A percentile compares a stretch with the other conserved stretches of the same genome.
Evolutionary conservation across 2,113 vertebrate species (phyloP).

Genomic region (Scatophagus argus): DNA sequence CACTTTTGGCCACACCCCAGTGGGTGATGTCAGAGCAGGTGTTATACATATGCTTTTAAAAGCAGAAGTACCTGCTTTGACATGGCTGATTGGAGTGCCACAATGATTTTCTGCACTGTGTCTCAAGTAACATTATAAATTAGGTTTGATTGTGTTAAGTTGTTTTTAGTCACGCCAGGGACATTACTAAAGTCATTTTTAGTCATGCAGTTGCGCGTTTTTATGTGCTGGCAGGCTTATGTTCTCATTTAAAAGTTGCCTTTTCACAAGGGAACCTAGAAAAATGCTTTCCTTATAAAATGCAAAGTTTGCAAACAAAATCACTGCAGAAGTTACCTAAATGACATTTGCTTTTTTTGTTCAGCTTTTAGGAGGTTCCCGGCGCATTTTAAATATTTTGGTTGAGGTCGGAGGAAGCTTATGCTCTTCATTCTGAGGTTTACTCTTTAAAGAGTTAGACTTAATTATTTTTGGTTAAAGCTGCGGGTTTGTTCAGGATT

Average conservation of each 20-base stretch:
- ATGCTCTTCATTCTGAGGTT: neutral
- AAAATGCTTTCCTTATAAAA: neutral
- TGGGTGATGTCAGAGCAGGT: slow-evolving; percentile 34
- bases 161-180: neutral
- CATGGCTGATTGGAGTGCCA: slow-evolving; percentile 19
- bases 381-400: neutral
- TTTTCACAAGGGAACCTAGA: neutral
- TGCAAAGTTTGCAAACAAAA: neutral
- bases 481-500: slow-evolving; percentile 21
- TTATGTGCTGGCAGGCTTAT: neutral
- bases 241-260: neutral
- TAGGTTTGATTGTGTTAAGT: neutral
- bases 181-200: neutral
- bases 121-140: neutral
- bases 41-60: slow-evolving; percentile 36
- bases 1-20: neutral
- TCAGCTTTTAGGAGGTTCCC: neutral
- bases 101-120: slow-evolving; percentile 29
- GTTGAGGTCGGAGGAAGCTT: neutral
- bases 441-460: neutral
- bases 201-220: neutral
- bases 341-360: no score
- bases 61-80: slow-evolving; percentile 10
- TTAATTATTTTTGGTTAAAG: slow-evolving; percentile 7
- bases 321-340: neutral